Base-by-base conservation (phyloP, 2,113 vertebrate species). In the Psettodes erumei region DNA sequence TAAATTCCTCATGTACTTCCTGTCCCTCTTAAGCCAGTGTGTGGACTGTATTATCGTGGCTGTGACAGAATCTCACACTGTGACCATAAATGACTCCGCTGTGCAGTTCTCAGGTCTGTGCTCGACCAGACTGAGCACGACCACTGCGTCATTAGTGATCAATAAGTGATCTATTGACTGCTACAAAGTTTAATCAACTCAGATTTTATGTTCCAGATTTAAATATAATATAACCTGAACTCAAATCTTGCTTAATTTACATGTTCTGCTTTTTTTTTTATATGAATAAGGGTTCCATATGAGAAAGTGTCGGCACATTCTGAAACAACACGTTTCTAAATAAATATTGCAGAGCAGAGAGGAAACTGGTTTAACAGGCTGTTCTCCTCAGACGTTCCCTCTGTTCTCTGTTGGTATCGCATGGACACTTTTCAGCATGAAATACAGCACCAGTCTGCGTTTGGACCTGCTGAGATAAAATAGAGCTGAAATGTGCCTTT, bases 1-100 rank as follows among this genome's bases (percentile, higher is more conserved):
- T 67, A 88, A 84, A 93, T 93, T 94, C 91, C 93, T 92, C 91
- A 90, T 86, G 67, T 88, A 88, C 86, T 76, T 82, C 50, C 0
- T 63, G 71, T 18, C 13, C 23, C 47, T 87, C 75, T 82, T 89
- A 91, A 91, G 89, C 78, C 80, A 38, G 11, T 63, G 82, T 93
- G 83, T 85, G 66, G 72, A 90, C 71, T 87, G 64, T 73, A 83
- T 91, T 86, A 85, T 84, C 75, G 53, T 68, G 51, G 3, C 48
- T 0, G 15, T 87, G 92, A 67, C 89, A 92, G 82, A 94, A 92
- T 94, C 86, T 93, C 82, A 79, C 82, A 79, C 87, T 63, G 21
- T 30, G 25, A 65, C 79, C 88, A 81, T 79, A 89, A 92, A 92
- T 91, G 78, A 71, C 92, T 91, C 69, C 70, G 61, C 11, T 10